Evolutionary conservation across 2,888 invertebrate genomes (phyloP).

Genomic region (Tromatobia lineatoria): DNA sequence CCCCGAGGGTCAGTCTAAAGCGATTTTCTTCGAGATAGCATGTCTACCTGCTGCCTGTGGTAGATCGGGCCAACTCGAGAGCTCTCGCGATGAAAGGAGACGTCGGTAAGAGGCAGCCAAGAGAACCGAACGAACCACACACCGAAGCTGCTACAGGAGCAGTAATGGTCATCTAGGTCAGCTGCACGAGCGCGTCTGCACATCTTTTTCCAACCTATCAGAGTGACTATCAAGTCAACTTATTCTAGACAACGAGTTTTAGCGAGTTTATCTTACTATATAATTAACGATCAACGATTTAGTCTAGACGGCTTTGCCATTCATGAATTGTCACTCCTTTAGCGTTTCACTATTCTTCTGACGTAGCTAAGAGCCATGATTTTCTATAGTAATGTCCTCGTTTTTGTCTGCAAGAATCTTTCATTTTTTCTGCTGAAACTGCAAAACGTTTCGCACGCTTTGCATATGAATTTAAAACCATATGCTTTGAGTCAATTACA

Average conservation of each 20-base stretch:
- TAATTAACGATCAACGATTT: too few relatives aligned
- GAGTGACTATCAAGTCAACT: background rate
- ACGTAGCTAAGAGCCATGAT: too few relatives aligned
- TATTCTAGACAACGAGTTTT: background rate
- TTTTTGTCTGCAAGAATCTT: too few relatives aligned
- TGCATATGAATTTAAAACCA: too few relatives aligned
- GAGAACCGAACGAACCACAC: background rate
- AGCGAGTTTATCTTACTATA: too few relatives aligned
- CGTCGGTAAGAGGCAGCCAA: slow-evolving; percentile 27
- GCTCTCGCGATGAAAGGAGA: slow-evolving; percentile 54
- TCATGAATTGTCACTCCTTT: too few relatives aligned
- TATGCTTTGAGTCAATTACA: too few relatives aligned
- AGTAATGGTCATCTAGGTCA: background rate
- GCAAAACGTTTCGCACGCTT: too few relatives aligned
- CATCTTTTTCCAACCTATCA: slow-evolving; percentile 1
- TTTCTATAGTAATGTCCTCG: too few relatives aligned
- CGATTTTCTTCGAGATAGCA: slow-evolving; percentile 64
- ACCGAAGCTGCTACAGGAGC: slow-evolving; percentile 5
- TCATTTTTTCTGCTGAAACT: too few relatives aligned
- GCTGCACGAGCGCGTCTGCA: background rate
- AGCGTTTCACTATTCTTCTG: too few relatives aligned
- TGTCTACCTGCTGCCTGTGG: slow-evolving; percentile 41
- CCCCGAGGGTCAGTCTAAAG: slow-evolving; percentile 63
- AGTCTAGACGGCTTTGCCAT: too few relatives aligned
- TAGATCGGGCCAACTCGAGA: slow-evolving; percentile 35